Evolutionary conservation across 2,888 invertebrate genomes (phyloP).

Genomic region (Camponotus fellah): DNA sequence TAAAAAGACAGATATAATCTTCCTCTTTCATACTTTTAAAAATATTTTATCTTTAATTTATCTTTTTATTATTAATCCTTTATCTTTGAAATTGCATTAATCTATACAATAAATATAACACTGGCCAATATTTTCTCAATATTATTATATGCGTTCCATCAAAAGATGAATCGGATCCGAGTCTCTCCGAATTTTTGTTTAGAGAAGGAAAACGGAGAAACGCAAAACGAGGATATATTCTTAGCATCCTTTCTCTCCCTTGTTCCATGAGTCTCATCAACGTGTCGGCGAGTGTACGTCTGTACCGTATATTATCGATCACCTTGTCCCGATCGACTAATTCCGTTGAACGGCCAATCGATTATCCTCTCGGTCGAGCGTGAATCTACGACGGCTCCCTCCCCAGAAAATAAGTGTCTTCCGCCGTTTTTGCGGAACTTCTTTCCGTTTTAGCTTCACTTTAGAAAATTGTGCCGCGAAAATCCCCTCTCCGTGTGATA

Average conservation of each 20-base stretch:
- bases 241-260: constrained; percentile 39
- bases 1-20: background rate
- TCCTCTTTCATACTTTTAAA: background rate
- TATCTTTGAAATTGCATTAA: constrained; percentile 3
- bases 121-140: background rate
- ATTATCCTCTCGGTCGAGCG: constrained; percentile 83
- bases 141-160: background rate
- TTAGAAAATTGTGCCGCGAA: constrained; percentile 12
- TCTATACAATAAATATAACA: constrained; percentile 66
- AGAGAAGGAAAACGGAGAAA: constrained; percentile 9
- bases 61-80: background rate
- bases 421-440: constrained; percentile 49
- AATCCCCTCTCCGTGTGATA: background rate
- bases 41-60: background rate
- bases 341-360: constrained; percentile 80
- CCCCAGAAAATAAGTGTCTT: constrained; percentile 48
- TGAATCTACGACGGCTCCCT: constrained; percentile 69
- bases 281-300: constrained; percentile 27
- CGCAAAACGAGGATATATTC: background rate
- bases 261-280: constrained; percentile 15
- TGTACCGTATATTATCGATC: constrained; percentile 41
- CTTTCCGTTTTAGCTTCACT: constrained; percentile 43
- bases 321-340: constrained; percentile 70
- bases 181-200: background rate
- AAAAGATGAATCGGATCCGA: background rate